Percentiles rank a stretch among this genome's conserved stretches.
Evolutionary conservation across 2,113 vertebrate genomes (phyloP).

Genomic region (Hoplias malabaricus): DNA sequence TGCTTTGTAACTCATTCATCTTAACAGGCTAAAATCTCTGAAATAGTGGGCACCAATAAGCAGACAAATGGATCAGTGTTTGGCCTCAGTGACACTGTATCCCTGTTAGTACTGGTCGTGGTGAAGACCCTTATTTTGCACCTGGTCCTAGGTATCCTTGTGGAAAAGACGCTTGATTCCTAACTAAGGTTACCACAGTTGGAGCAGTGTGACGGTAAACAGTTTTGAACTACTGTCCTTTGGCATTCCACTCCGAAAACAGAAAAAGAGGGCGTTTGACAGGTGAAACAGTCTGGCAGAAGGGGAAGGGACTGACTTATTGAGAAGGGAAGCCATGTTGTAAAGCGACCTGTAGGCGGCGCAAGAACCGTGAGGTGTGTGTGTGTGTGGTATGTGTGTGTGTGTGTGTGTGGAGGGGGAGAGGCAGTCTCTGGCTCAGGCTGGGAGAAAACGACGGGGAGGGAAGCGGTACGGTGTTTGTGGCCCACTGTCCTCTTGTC

Average conservation of each 20-base stretch:
- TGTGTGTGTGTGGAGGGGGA: slow-evolving; percentile 57
- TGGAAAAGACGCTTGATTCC: too few species aligned
- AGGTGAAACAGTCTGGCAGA: slow-evolving; percentile 22
- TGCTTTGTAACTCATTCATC: too few species aligned
- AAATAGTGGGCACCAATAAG: too few species aligned
- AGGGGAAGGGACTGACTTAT: not conserved
- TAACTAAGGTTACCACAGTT: too few species aligned
- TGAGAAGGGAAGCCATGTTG: not conserved
- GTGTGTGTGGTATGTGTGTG: slow-evolving; percentile 53
- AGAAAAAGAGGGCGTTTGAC: slow-evolving; percentile 10
- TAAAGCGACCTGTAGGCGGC: slow-evolving; percentile 67
- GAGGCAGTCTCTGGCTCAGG: slow-evolving; percentile 29
- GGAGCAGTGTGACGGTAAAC: too few species aligned
- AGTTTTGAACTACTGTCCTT: too few species aligned
- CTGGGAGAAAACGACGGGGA: slow-evolving; percentile 46
- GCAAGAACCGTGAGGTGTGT: slow-evolving; percentile 54
- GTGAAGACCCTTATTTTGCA: too few species aligned
- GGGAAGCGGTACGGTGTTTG: slow-evolving; percentile 26
- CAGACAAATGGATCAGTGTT: too few species aligned
- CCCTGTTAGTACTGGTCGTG: too few species aligned
- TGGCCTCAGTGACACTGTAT: too few species aligned
- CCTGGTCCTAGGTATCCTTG: too few species aligned
- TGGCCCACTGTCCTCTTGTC: slow-evolving; percentile 41
- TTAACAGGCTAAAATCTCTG: too few species aligned
- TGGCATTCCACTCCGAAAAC: not conserved